Conservation (phyloP, 2,797 vertebrate genomes). For the Tauraco hartlaubi region DNA sequence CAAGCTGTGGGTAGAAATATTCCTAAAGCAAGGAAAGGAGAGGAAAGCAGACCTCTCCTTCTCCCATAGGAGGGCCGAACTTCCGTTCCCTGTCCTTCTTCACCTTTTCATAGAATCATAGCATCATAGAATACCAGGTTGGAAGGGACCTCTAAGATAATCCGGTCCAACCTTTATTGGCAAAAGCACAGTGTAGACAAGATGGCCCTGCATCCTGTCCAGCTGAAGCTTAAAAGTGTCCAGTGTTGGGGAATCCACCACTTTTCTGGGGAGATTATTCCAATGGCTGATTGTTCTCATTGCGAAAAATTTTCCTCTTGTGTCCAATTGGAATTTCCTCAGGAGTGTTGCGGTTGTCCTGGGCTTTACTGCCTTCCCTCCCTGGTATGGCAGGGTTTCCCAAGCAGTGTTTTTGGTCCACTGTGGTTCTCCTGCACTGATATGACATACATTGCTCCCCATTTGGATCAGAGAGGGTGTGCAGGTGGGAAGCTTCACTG, state of each 20-base stretch:
- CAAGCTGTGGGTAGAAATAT: background rate
- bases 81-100: background rate
- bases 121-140: too few species aligned
- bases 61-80: background rate
- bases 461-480: background rate
- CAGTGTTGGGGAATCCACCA: too few species aligned
- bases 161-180: too few species aligned
- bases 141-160: too few species aligned
- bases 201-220: too few species aligned
- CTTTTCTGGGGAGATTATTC: too few species aligned
- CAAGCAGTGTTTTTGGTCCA: accelerated
- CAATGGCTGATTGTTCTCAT: too few species aligned
- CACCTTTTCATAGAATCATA: background rate
- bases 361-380: background rate
- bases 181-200: too few species aligned
- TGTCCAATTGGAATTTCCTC: too few species aligned
- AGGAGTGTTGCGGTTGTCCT: background rate
- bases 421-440: background rate
- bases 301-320: too few species aligned
- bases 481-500: background rate
- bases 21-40: background rate
- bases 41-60: background rate
- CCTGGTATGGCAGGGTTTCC: accelerated
- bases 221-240: too few species aligned
- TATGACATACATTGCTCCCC: accelerated